Base-by-base conservation (phyloP, 2,888 invertebrate species). In the Gastrophysa polygoni region DNA sequence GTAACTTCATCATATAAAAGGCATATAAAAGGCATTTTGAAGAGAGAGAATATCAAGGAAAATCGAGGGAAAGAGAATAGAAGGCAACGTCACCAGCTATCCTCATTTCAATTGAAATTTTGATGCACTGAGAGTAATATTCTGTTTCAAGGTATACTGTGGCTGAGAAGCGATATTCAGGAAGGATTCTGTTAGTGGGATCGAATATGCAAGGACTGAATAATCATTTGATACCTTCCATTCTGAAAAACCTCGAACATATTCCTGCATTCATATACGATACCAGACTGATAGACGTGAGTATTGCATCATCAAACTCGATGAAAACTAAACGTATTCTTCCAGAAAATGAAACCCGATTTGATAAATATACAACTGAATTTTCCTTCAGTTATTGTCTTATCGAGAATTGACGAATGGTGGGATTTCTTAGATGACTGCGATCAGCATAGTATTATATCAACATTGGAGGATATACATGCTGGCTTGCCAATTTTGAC, bases 201-300 rank as follows among this genome's bases (percentile, higher is more conserved):
- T 71, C 69, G 16, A 73, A 71, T 44, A 72, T 72, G 60, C 79
- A 79, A 71, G 89, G 88, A 16, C 86, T 89, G 67, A 86, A 86
- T 46, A 83, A 83, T 5, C 86, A 89, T 76, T 77, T 88, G 32
- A 83, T 86, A n/a, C 88, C 88, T 4, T 87, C 87, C 1, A 69
- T 88, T 29, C 77, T 89, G 34, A 85, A 87, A 73, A 77, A 80
- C 46, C 76, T 88, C 56, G 88, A 88, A 74, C 81, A 81, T 71
- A 71, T 84, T 55, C 83, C 84, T 0, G 77, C 80, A 28, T 80
- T 81, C 64, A 78, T 82, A n/a, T 72, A 85, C 16, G 83, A 84
- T 52, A 64, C 68, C 4, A 66, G 67, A 49, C 50, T 73, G 11
- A 66, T 67, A 16, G 67, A 70, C 49, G 71, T 72, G 66, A 55